These are phyloP conservation scores for Platerodrilus igneus DNA, from an alignment of 2,888 invertebrate genomes.

Conservation along the genomic window DNA sequence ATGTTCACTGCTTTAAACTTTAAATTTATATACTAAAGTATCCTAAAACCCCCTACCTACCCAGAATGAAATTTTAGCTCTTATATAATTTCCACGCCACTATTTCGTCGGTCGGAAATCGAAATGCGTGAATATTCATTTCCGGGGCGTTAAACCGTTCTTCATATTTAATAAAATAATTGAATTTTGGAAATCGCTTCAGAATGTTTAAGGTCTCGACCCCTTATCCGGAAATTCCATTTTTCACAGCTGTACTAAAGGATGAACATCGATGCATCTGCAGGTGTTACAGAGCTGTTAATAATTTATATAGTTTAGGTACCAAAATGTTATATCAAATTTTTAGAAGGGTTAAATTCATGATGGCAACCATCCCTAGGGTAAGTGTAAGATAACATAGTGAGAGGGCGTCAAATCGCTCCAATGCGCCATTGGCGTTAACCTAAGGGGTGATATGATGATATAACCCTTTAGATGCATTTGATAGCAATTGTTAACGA, in stretches of 20 bases:
- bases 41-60: no score
- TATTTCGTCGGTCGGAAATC: slow-evolving; percentile 30
- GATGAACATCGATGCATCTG: no score
- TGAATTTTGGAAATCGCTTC: slow-evolving; percentile 25
- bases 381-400: slow-evolving; percentile 44
- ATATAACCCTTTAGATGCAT: slow-evolving; percentile 42
- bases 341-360: slow-evolving; percentile 41
- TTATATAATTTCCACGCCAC: slow-evolving; percentile 26
- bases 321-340: no score
- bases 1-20: no score
- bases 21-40: no score
- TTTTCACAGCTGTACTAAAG: no score
- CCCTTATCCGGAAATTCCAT: no score
- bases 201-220: slow-evolving; percentile 13
- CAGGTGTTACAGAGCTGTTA: no score
- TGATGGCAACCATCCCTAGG: slow-evolving; percentile 39
- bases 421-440: slow-evolving; percentile 42
- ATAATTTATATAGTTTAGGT: no score
- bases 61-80: slow-evolving; percentile 21
- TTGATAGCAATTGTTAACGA: slow-evolving; percentile 46
- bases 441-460: slow-evolving; percentile 37
- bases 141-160: slow-evolving; percentile 28
- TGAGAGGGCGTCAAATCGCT: slow-evolving; percentile 43
- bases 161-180: slow-evolving; percentile 31
- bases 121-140: slow-evolving; percentile 33